Evolutionary conservation across 2,113 vertebrate species (phyloP).

Genomic region (Atrichornis clamosus): DNA sequence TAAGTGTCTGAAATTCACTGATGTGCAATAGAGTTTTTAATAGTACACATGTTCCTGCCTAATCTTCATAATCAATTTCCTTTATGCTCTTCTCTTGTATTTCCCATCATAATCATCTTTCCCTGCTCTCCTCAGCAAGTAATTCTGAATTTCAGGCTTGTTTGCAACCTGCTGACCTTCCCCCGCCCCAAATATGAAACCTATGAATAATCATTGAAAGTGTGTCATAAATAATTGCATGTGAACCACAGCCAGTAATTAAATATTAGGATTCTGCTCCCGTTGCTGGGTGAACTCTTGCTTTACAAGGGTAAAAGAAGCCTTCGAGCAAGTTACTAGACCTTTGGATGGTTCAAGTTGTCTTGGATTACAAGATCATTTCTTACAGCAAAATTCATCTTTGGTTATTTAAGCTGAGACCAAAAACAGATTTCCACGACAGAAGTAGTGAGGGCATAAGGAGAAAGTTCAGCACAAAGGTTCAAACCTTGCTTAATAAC

Average conservation of each 20-base stretch:
- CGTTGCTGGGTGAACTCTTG: background rate
- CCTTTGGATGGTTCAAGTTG: conserved; percentile 20
- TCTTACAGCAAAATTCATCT: background rate
- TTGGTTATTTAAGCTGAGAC: background rate
- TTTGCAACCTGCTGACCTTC: conserved; percentile 17
- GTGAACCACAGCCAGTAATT: conserved; percentile 40
- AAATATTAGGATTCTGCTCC: conserved; percentile 25
- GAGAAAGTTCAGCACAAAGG: conserved; percentile 15
- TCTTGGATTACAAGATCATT: conserved; percentile 10
- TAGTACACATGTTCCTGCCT: conserved; percentile 8
- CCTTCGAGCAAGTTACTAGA: background rate
- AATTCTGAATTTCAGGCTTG: conserved; percentile 23
- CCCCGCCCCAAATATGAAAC: background rate
- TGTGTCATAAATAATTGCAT: conserved; percentile 51
- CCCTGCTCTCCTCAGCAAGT: background rate
- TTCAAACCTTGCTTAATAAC: background rate
- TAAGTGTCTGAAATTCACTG: conserved; percentile 4
- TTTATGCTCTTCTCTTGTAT: background rate
- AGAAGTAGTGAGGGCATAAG: background rate
- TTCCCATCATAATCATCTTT: background rate
- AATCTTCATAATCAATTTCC: conserved; percentile 53
- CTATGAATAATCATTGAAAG: conserved; percentile 48
- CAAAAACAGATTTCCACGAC: background rate
- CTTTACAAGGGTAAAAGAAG: conserved; percentile 20
- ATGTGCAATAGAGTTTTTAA: conserved; percentile 38